These are phyloP conservation scores for Pseudoatta argentina DNA, from an alignment of 1,140 invertebrate genomes.

Conservation along the genomic window DNA sequence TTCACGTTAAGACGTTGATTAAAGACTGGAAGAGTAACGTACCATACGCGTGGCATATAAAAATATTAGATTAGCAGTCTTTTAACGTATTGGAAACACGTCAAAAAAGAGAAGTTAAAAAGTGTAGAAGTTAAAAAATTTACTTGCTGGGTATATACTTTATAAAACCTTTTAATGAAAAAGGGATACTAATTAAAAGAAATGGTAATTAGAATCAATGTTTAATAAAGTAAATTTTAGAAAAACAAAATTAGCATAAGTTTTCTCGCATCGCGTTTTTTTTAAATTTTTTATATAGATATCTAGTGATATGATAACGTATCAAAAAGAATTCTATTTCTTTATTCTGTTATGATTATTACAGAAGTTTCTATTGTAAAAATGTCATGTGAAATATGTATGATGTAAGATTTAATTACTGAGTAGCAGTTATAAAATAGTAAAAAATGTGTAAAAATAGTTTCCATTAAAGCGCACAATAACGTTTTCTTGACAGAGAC, in stretches of 20 bases:
- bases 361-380: neutral
- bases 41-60: neutral
- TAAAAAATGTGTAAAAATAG: neutral
- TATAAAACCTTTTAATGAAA: neutral
- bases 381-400: neutral
- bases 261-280: neutral
- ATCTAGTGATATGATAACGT: neutral
- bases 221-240: neutral
- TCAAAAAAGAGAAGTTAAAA: neutral
- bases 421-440: neutral
- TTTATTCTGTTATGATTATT: neutral
- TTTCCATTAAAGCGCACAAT: constrained; percentile 32
- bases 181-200: neutral
- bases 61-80: constrained; percentile 5
- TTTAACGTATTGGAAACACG: neutral
- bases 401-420: neutral
- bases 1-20: constrained; percentile 33
- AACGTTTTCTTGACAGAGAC: neutral
- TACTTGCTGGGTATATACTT: neutral
- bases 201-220: neutral
- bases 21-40: neutral
- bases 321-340: neutral
- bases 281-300: neutral
- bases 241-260: neutral
- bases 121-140: constrained; percentile 16